phyloP scores from a whole-genome alignment of 2,113 vertebrate genomes.

The Megaptera novaeangliae region DNA sequence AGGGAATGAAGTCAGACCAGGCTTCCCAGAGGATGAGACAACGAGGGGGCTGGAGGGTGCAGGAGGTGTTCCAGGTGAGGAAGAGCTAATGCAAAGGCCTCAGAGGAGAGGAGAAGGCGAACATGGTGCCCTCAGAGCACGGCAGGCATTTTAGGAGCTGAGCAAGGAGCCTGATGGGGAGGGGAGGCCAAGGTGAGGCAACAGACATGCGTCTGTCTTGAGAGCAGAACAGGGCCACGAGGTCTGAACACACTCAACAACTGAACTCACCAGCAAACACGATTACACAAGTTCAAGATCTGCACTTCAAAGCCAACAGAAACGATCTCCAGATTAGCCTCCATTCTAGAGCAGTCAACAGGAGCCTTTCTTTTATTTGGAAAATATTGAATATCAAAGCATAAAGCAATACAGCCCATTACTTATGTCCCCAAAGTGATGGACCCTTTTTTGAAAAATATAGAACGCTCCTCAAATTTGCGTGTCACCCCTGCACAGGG shows the following conservation, averaged over 20 bases:
- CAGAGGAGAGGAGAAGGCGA: not conserved
- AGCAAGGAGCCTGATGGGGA: not conserved
- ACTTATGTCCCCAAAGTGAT: not conserved
- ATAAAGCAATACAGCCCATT: not conserved
- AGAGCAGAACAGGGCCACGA: too few species aligned
- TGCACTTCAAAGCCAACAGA: not conserved
- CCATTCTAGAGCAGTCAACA: not conserved
- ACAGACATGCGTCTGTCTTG: not conserved
- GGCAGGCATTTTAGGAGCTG: not conserved
- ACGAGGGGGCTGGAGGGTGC: fast-evolving
- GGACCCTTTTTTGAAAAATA: not conserved
- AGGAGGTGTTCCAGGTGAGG: not conserved
- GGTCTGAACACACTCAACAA: not conserved
- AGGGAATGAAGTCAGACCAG: not conserved
- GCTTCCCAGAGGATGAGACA: not conserved
- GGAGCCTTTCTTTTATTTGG: not conserved
- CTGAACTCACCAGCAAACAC: not conserved
- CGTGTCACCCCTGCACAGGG: not conserved
- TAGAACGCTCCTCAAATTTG: not conserved
- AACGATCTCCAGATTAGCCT: not conserved
- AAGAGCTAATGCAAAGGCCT: not conserved
- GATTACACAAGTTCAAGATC: not conserved
- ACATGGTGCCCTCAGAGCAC: fast-evolving
- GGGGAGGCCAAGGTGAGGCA: not conserved
- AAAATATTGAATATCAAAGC: not conserved